Evolutionary conservation across 2,888 invertebrate genomes (phyloP).

Genomic region (Megastigmus dorsalis): DNA sequence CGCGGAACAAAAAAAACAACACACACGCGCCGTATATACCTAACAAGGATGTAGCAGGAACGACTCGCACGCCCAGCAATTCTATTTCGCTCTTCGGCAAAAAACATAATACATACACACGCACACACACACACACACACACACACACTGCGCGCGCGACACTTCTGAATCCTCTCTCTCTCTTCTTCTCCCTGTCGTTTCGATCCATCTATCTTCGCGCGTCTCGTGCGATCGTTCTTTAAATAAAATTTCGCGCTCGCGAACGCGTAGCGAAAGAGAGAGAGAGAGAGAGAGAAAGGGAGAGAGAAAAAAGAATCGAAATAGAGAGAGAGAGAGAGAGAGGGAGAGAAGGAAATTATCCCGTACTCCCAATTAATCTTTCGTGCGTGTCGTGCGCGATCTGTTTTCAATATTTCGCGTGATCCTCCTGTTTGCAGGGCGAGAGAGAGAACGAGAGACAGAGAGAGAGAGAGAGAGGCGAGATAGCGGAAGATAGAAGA

Average conservation of each 20-base stretch:
- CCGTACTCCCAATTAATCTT: not conserved
- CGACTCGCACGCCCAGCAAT: too few relatives aligned
- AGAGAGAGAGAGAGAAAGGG: not conserved
- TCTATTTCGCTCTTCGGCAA: slow-evolving; percentile 10
- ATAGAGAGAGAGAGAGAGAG: not conserved
- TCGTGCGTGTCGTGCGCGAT: not conserved
- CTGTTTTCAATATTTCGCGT: not conserved
- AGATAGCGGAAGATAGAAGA: too few relatives aligned
- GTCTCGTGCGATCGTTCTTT: slow-evolving; percentile 1
- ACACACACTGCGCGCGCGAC: too few relatives aligned
- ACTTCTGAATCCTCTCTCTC: not conserved
- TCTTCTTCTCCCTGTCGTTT: too few relatives aligned
- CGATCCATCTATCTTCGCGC: not conserved
- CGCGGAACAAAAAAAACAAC: too few relatives aligned
- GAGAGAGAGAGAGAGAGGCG: not conserved
- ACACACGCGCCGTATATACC: too few relatives aligned
- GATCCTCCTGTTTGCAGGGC: slow-evolving; percentile 7
- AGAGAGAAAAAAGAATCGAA: too few relatives aligned
- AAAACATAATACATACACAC: too few relatives aligned
- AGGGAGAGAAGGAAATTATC: not conserved
- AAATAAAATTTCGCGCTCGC: slow-evolving; percentile 29
- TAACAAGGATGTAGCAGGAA: too few relatives aligned
- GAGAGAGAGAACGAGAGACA: slow-evolving; percentile 5
- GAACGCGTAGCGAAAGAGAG: not conserved
- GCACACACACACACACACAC: too few relatives aligned